Evolutionary conservation across 2,888 invertebrate genomes (phyloP).

Genomic region (Pyrrhosoma nymphula): DNA sequence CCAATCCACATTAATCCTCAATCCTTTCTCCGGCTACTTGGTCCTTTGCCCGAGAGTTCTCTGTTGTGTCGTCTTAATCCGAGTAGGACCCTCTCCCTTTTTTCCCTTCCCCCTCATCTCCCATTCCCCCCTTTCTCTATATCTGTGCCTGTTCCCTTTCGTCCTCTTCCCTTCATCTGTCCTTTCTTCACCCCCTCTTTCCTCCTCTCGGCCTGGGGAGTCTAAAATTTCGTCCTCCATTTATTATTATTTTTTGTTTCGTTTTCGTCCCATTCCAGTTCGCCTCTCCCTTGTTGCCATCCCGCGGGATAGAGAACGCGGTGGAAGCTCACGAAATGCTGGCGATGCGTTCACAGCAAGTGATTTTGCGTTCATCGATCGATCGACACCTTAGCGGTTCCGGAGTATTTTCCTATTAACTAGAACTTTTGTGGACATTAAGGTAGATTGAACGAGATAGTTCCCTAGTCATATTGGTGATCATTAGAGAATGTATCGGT

Average conservation of each 20-base stretch:
- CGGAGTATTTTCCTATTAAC: too few relatives aligned
- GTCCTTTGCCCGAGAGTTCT: conserved; percentile 55
- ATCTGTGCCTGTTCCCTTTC: too few relatives aligned
- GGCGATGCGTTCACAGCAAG: too few relatives aligned
- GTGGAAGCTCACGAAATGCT: too few relatives aligned
- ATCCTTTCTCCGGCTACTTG: conserved; percentile 63
- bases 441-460: too few relatives aligned
- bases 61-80: conserved; percentile 61
- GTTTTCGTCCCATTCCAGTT: neutral
- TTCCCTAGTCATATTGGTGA: too few relatives aligned
- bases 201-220: neutral
- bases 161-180: neutral
- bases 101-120: neutral
- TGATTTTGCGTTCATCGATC: too few relatives aligned
- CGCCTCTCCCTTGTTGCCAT: neutral
- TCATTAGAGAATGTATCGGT: too few relatives aligned
- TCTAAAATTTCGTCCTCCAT: neutral
- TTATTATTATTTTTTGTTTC: neutral
- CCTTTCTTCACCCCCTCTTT: neutral
- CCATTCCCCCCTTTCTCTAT: neutral
- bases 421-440: too few relatives aligned
- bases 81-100: neutral
- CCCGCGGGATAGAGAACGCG: neutral
- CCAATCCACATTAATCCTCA: conserved; percentile 60
- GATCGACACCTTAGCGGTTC: too few relatives aligned